phyloP scores from a whole-genome alignment of 2,113 vertebrate species.

The Leptobrachium ailaonicum region DNA sequence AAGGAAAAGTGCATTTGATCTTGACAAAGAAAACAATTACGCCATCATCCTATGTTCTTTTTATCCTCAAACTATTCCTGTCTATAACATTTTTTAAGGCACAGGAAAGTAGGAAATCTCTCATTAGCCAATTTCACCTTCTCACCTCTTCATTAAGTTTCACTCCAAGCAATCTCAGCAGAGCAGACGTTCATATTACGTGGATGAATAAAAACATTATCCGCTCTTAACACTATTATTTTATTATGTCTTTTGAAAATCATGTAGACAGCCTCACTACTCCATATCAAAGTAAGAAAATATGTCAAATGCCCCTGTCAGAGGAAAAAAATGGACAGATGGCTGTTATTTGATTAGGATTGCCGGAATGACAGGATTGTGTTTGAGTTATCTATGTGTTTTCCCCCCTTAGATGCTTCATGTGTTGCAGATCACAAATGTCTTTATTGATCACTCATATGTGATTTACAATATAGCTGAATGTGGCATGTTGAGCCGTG shows the following conservation, averaged over 20 bases:
- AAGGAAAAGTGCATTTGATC: slow-evolving; percentile 29
- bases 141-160: slow-evolving; percentile 35
- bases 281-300: not conserved
- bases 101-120: slow-evolving; percentile 18
- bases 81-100: not conserved
- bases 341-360: too few relatives aligned
- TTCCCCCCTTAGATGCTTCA: too few relatives aligned
- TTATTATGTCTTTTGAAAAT: slow-evolving; percentile 14
- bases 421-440: too few relatives aligned
- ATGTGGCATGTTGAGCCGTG: not conserved
- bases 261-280: not conserved
- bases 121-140: slow-evolving; percentile 44
- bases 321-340: too few relatives aligned
- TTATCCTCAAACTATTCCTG: too few relatives aligned
- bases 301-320: not conserved
- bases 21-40: slow-evolving; percentile 14
- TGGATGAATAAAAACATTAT: not conserved
- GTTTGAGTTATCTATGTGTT: too few relatives aligned
- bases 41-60: not conserved
- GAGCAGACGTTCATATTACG: slow-evolving; percentile 29
- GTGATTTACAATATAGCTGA: too few relatives aligned
- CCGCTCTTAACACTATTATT: slow-evolving; percentile 13
- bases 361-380: too few relatives aligned
- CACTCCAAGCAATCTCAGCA: slow-evolving; percentile 26
- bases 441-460: too few relatives aligned